Base-by-base conservation (phyloP, 2,888 invertebrate species). In the Polydesmus complanatus region DNA sequence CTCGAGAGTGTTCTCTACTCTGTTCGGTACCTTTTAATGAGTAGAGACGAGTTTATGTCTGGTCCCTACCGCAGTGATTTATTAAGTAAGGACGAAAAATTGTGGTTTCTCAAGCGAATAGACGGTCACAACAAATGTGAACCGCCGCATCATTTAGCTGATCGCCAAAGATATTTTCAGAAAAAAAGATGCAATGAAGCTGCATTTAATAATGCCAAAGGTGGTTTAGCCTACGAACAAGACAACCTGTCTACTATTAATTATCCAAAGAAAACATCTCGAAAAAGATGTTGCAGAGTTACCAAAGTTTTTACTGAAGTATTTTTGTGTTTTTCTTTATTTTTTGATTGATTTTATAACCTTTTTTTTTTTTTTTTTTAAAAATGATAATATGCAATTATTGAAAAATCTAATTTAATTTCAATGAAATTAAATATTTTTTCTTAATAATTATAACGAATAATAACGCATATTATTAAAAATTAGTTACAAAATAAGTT, bases 11-110 rank as follows among this genome's bases (percentile, higher is more conserved):
- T 79, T 21, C 74, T 82, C 25, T 84, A 81, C 68, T 78, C 80
- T 65, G 82, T 82, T 19, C 78, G 85, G 8, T 86, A 85, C 68
- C 77, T 85, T 63, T 72, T 84, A 55, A 81, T 88, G 78, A 75
- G 77, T 14, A 80, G 81, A 11, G 79, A 78, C 56, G 83, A 84
- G 64, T 81, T 87, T 69, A 71, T 77, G 58, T 77, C 79, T 23
- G 80, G 81, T 0, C 81, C 81, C 19, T 78, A 78, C 69, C 72
- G 74, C 8, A 79, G 79, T 53, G 78, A 78, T 1, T 73, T 82
- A 50, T 71, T 82, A 21, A 74, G 77, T 50, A 77, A 77, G 63
- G 74, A 75, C 37, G 82, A 83, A 66, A 77, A 70, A 37, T 68
- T 69, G 25, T 65, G 68, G n/a, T 64, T 76, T 2, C 65, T 70